Conservation (phyloP, 2,113 vertebrate species). For the Bos indicus region DNA sequence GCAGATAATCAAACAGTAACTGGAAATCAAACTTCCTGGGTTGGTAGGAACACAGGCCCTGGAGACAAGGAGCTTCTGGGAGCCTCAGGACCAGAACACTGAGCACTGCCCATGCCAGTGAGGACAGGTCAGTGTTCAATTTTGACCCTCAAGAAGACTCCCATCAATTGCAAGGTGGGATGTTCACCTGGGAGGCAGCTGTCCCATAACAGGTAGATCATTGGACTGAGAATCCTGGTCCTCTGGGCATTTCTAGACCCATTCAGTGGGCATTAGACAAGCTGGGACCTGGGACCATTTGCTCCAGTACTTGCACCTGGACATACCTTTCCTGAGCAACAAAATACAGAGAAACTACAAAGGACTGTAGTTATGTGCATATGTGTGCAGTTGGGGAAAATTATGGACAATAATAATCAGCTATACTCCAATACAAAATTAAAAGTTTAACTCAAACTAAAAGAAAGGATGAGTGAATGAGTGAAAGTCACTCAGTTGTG, state of each 20-base stretch:
- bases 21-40: slow-evolving; percentile 49
- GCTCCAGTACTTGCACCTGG: not conserved
- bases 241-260: not conserved
- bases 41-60: not conserved
- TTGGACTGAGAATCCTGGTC: rapidly evolving
- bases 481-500: too few relatives aligned
- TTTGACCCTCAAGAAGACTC: not conserved
- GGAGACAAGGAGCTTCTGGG: rapidly evolving
- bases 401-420: not conserved
- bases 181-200: not conserved
- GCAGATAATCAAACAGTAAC: slow-evolving; percentile 88
- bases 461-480: not conserved
- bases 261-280: not conserved
- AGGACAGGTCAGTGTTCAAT: not conserved
- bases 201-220: not conserved
- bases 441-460: not conserved
- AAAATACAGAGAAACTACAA: not conserved
- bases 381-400: not conserved
- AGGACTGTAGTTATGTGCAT: not conserved
- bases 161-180: not conserved
- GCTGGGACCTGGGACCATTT: not conserved
- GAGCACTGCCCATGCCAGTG: rapidly evolving
- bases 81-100: not conserved
- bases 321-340: not conserved
- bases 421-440: not conserved